Evolutionary conservation across 2,113 vertebrate species (phyloP).

Genomic region (Romanogobio albipinnatus): DNA sequence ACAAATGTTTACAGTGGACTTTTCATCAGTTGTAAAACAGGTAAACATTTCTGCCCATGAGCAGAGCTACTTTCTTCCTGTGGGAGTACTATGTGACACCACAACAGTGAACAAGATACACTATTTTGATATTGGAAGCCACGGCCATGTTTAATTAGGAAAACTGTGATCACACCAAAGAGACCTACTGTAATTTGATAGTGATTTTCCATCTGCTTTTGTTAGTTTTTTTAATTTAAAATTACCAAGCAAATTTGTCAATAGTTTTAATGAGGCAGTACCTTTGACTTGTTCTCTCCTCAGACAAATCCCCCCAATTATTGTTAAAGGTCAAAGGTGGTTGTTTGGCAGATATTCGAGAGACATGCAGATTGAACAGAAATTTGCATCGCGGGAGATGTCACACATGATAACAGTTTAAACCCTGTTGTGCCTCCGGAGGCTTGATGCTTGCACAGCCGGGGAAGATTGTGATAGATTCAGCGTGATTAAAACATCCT

Average conservation of each 20-base stretch:
- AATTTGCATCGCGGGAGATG: constrained; percentile 30
- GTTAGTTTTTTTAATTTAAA: background rate
- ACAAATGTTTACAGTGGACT: constrained; percentile 11
- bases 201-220: background rate
- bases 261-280: constrained; percentile 25
- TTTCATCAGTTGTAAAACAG: constrained; percentile 39
- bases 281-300: constrained; percentile 12
- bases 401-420: constrained; percentile 29
- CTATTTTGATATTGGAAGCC: background rate
- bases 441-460: constrained; percentile 23
- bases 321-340: constrained; percentile 21
- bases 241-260: constrained; percentile 3
- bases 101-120: constrained; percentile 37
- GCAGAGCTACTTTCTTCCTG: constrained; percentile 1
- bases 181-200: constrained; percentile 13
- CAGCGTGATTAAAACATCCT: constrained; percentile 50
- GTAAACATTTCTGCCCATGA: constrained; percentile 4
- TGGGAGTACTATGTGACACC: constrained; percentile 18
- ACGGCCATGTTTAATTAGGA: constrained; percentile 39
- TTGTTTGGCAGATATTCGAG: constrained; percentile 40
- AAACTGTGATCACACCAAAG: constrained; percentile 26
- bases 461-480: constrained; percentile 41
- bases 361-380: background rate
- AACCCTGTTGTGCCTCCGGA: constrained; percentile 12
- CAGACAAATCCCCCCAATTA: constrained; percentile 38